Evolutionary conservation across 2,888 invertebrate genomes (phyloP).

Genomic region (Parnassius glacialis): DNA sequence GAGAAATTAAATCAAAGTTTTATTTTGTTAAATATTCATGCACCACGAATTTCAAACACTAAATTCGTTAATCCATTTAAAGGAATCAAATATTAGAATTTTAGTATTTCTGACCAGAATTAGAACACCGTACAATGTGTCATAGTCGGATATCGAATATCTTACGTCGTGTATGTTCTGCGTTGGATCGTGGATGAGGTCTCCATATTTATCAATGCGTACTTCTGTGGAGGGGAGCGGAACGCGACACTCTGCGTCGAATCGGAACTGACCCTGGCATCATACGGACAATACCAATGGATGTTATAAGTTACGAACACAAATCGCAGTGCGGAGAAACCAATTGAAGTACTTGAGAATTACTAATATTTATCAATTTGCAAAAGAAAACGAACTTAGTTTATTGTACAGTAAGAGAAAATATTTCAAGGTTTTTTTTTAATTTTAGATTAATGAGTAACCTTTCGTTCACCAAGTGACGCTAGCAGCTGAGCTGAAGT

Average conservation of each 20-base stretch:
- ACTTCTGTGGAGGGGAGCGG: constrained; percentile 88
- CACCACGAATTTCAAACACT: not conserved
- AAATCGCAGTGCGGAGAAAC: constrained; percentile 32
- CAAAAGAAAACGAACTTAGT: no score
- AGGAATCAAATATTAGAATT: not conserved
- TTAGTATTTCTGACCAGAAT: constrained; percentile 4
- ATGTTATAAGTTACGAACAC: constrained; percentile 35
- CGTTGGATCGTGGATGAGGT: constrained; percentile 73
- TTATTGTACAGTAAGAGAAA: no score
- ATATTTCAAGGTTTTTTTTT: no score
- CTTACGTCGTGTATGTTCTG: constrained; percentile 83
- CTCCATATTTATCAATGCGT: constrained; percentile 82
- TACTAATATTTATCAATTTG: not conserved
- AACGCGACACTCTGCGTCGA: constrained; percentile 90
- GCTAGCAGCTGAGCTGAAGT: no score
- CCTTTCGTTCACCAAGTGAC: no score
- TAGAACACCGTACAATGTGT: constrained; percentile 12
- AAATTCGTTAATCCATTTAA: not conserved
- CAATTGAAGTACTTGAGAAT: constrained; percentile 25
- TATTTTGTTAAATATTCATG: not conserved
- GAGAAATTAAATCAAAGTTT: no score
- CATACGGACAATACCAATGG: constrained; percentile 47
- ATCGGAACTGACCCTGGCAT: constrained; percentile 92
- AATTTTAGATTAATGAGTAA: no score
- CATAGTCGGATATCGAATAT: constrained; percentile 30